A percentile compares a stretch with the other conserved stretches of the same genome.
These are phyloP conservation scores for Tiliacea citrago DNA, from an alignment of 2,888 invertebrate genomes.

Conservation along the genomic window DNA sequence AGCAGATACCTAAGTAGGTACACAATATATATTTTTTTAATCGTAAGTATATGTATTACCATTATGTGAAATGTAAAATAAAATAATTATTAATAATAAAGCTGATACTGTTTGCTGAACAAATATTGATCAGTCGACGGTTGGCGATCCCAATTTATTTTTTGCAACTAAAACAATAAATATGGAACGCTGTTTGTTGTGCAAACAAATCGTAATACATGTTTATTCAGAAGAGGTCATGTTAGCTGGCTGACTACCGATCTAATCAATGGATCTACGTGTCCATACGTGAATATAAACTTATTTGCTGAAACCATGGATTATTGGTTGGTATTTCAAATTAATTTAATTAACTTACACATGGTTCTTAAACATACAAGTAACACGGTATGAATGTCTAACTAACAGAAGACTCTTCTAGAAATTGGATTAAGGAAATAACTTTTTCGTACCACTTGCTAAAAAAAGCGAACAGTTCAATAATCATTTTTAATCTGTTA, in stretches of 20 bases:
- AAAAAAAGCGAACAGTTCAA: no score
- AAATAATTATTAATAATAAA: conserved; percentile 18
- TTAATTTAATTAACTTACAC: no score
- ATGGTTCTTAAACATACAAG: no score
- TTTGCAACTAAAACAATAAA: conserved; percentile 16
- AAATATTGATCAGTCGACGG: conserved; percentile 19
- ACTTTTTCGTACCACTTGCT: no score
- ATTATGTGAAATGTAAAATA: background rate
- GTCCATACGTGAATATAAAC: background rate
- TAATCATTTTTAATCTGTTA: no score
- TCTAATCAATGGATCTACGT: background rate
- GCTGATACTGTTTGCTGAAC: conserved; percentile 9
- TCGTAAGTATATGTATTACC: background rate
- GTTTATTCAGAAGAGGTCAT: conserved; percentile 18
- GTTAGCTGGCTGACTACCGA: background rate
- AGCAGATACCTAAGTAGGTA: background rate
- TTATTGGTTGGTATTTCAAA: background rate
- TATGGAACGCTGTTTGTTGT: background rate
- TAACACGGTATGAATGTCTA: no score
- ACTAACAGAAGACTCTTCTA: no score
- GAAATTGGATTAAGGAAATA: no score
- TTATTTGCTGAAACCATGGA: background rate
- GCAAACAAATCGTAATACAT: conserved; percentile 10
- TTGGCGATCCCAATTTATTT: conserved; percentile 26
- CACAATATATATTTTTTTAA: background rate